Evolutionary conservation across 2,113 vertebrate species (phyloP).

Genomic region (Tyrannus savana): DNA sequence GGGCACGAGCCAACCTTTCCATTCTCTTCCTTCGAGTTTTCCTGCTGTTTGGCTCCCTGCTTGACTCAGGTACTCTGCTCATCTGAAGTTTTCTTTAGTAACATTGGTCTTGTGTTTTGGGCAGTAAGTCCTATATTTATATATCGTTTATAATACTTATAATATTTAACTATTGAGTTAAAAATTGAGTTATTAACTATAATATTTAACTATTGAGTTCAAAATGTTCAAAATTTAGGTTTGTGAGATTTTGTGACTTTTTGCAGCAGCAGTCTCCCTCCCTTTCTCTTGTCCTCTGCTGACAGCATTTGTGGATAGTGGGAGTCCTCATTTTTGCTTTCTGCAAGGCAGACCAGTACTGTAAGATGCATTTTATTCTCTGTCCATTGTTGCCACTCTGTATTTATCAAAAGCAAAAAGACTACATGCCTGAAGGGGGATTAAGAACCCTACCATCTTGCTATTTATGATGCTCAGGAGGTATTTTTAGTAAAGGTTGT

Average conservation of each 20-base stretch:
- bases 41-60: neutral
- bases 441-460: slow-evolving; percentile 7
- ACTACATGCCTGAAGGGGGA: neutral
- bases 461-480: slow-evolving; percentile 37
- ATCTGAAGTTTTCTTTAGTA: neutral
- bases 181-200: no score
- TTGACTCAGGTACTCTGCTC: neutral
- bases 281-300: neutral
- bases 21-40: neutral
- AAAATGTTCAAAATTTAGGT: neutral
- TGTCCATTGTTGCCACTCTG: neutral
- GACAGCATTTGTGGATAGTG: neutral
- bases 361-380: neutral
- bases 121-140: neutral
- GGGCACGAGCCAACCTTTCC: neutral
- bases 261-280: neutral
- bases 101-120: neutral
- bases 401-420: slow-evolving; percentile 34
- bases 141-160: no score
- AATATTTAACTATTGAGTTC: neutral
- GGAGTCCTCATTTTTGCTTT: neutral
- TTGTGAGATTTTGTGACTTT: neutral
- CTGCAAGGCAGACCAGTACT: neutral
- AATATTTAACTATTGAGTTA: no score
- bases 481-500: slow-evolving; percentile 46